Base-by-base conservation (phyloP, 1,140 invertebrate species). In the Spodoptera litura region DNA sequence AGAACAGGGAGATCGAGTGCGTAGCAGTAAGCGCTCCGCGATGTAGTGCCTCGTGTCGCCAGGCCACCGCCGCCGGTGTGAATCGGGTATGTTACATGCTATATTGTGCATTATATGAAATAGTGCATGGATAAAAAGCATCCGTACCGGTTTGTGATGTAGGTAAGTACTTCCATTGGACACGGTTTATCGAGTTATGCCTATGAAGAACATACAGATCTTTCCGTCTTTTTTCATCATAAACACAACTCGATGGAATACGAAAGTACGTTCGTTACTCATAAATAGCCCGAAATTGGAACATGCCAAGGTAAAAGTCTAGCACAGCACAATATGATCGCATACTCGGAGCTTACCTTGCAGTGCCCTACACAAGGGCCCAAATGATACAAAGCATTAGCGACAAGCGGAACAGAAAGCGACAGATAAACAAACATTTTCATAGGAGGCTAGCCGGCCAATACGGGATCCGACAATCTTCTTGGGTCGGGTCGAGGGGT, bases 401-500 rank as follows among this genome's bases (percentile, higher is more conserved):
- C 90, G 78, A 84, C 81, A 92, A 91, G 92, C 91, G 82, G 79
- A 75, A 83, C 68, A 82, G 82, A 81, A 90, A 92, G 92, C 91
- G 83, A 89, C 49, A 91, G 80, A 90, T 66, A 82, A 79, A 87
- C 81, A 91, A 89, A 87, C 80, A 89, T 84, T 82, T 90, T 87
- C 86, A 88, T 87, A 91, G 93, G 91, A 93, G 91, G 93, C 89
- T 93, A 93, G 93, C 93, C 93, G 91, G 89, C 88, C 86, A 90
- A 79, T 88, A 88, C 87, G 87, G 89, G 89, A 90, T 88, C 87
- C 88, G 89, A 89, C 86, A 84, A 80, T 89, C 87, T 90, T 91
- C 91, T 85, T 82, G 88, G 88, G 88, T 90, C 88, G 84, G 91
- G 91, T 91, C 89, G 89, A 89, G 91, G 91, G 91, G 91, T 92